Evolutionary conservation across 2,888 invertebrate genomes (phyloP), one percentile per base, ranked within the genome.

Genomic region (Halocaridina rubra): DNA sequence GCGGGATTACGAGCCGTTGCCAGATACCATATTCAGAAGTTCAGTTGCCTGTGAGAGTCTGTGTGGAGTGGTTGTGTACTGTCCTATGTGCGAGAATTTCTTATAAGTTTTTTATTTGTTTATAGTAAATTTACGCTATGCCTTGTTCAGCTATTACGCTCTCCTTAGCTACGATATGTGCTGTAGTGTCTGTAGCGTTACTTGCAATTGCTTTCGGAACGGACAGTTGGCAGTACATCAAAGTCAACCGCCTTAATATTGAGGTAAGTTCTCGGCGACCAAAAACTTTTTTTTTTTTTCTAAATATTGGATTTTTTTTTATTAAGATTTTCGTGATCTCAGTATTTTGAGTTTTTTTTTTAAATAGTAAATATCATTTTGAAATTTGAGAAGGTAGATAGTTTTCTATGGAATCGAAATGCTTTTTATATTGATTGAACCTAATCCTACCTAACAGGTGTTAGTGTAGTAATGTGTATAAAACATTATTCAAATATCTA

Each of bases 191-290:
- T 90, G 96, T 97, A 91, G 96, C 97, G 89, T 93, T 98, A 91
- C 94, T 98, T 91, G 95, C 96, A 90, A 97, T 98, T 91, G 97
- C 97, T 90, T 97, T 98, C 92, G 95, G 97, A 90, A 97, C 98
- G 91, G 98, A 98, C 93, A 98, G 98, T 93, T 98, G 98, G 98
- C 93, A 97, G 90, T 96, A 96, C 91, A 95, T 97, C 90, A 96
- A 97, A 93, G 98, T 98, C 89, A 95, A 95, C 92, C 94, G 97
- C 91, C 94, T 94, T 90, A 94, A 94, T 91, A 97, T 97, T 91
- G 95, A 96, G 95, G 97, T 96, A 93, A 92, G 91, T 53, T 53
- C 53, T n/a, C 10, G 16, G n/a, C n/a, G n/a, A n/a, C n/a, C n/a
- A n/a, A n/a, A n/a, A n/a, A n/a, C n/a, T n/a, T n/a, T n/a, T n/a